Evolutionary conservation across 2,797 vertebrate species (phyloP).

Genomic region (Ceryle rudis): DNA sequence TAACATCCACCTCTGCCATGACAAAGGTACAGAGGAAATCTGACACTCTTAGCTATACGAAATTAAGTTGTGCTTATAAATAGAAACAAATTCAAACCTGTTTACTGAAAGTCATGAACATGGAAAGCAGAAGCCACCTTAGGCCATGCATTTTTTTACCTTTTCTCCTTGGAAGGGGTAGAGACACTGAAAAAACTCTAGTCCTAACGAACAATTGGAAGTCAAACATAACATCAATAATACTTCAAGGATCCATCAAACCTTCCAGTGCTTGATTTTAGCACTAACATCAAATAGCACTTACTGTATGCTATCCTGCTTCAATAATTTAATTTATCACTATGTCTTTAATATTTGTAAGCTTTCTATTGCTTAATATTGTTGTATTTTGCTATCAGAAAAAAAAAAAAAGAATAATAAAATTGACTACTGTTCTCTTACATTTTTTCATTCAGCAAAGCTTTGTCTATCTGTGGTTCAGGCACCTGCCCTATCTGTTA

Average conservation of each 20-base stretch:
- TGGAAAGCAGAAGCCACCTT: neutral
- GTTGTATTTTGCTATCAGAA: neutral
- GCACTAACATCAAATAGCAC: neutral
- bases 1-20: neutral
- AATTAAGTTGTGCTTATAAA: neutral
- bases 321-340: neutral
- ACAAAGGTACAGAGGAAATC: neutral
- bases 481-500: neutral
- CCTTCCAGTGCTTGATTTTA: neutral
- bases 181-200: neutral
- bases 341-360: neutral
- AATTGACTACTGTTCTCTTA: neutral
- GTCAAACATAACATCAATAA: constrained; percentile 5
- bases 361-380: neutral
- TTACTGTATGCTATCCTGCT: neutral
- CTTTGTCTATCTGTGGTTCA: neutral
- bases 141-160: neutral
- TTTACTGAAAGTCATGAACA: neutral
- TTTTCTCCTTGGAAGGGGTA: neutral
- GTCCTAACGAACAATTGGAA: neutral
- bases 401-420: neutral
- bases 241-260: constrained; percentile 11
- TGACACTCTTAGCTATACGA: neutral
- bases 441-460: neutral
- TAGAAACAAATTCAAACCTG: neutral